Evolutionary conservation across 2,113 vertebrate species (phyloP).

Genomic region (Bungarus multicinctus): DNA sequence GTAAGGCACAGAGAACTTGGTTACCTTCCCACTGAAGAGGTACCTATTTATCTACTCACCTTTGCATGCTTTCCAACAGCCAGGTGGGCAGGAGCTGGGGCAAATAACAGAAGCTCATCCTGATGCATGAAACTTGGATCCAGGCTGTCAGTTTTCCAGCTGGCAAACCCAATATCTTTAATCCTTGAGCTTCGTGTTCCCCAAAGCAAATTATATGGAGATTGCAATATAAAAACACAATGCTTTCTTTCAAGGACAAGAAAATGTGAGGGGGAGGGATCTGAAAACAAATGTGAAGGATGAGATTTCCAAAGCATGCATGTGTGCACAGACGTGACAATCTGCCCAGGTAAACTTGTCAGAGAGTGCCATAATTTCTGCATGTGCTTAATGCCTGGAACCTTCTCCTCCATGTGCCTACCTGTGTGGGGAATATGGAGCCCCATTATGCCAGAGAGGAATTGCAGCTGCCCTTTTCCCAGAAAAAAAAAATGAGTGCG

Average conservation of each 20-base stretch:
- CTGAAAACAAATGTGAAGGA: not conserved
- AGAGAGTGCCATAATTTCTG: not conserved
- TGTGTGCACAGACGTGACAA: not conserved
- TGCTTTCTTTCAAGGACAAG: not conserved
- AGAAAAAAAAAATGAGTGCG: not conserved
- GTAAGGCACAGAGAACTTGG: no score
- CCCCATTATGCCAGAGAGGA: not conserved
- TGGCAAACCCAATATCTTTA: no score
- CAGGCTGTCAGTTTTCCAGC: no score
- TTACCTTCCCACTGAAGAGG: no score
- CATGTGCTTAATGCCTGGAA: not conserved
- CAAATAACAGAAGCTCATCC: no score
- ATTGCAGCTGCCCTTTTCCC: not conserved
- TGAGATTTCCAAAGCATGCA: not conserved
- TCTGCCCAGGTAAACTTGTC: not conserved
- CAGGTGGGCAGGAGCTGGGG: no score
- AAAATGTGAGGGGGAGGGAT: not conserved
- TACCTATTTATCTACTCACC: no score
- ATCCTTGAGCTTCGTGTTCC: no score
- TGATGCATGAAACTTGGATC: no score
- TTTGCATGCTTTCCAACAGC: no score
- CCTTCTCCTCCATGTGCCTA: not conserved
- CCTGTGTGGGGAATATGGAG: not conserved
- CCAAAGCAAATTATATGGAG: no score
- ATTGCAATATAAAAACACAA: no score